A percentile compares a stretch with the other conserved stretches of the same genome.
Conservation (phyloP, 2,797 vertebrate species). For the Macroramphosus scolopax region DNA sequence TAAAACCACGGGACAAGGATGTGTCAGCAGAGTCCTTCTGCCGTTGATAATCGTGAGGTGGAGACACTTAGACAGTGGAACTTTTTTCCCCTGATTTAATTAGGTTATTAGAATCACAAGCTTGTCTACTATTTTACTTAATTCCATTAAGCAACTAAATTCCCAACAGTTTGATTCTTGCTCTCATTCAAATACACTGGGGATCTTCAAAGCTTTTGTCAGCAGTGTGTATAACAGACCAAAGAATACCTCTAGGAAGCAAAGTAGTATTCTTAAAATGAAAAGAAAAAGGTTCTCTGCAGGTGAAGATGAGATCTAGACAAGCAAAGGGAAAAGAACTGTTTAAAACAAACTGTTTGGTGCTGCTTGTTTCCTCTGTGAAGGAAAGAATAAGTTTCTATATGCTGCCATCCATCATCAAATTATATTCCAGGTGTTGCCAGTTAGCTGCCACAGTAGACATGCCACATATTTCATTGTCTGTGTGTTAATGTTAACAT, state of each 20-base stretch:
- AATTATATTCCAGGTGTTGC: too few species aligned
- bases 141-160: conserved; percentile 11
- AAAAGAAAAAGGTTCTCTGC: too few species aligned
- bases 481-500: conserved; percentile 5
- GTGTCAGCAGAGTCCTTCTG: too few species aligned
- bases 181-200: conserved; percentile 6
- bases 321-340: too few species aligned
- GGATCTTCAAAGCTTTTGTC: background rate
- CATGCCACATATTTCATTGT: background rate
- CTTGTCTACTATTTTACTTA: conserved; percentile 24
- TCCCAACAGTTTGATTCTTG: conserved; percentile 1
- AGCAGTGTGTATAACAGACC: background rate
- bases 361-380: too few species aligned
- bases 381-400: conserved; percentile 1
- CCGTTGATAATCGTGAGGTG: background rate
- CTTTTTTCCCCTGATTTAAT: conserved; percentile 50
- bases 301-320: too few species aligned
- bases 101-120: conserved; percentile 61
- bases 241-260: background rate
- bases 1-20: background rate
- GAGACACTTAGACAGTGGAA: conserved; percentile 2
- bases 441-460: background rate
- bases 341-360: too few species aligned
- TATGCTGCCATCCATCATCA: background rate
- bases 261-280: background rate